Percentiles rank a stretch among this genome's conserved stretches.
These are phyloP conservation scores for Ormyrus rosae DNA, from an alignment of 2,888 invertebrate genomes.

Conservation along the genomic window DNA sequence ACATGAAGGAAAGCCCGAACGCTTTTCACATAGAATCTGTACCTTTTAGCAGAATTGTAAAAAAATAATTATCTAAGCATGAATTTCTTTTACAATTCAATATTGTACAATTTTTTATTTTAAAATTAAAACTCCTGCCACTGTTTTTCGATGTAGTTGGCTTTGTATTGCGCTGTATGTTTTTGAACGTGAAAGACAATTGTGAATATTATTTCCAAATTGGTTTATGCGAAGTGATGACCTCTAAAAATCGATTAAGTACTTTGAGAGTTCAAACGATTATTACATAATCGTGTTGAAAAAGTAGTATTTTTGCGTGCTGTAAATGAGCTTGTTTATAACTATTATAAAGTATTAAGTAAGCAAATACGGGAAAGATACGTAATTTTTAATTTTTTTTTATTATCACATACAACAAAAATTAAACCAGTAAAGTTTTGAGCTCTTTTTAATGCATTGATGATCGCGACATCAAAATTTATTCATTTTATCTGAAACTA, in stretches of 20 bases:
- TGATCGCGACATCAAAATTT: constrained; percentile 49
- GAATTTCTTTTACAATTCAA: constrained; percentile 36
- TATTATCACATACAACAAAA: constrained; percentile 17
- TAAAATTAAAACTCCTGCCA: constrained; percentile 33
- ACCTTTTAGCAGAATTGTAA: constrained; percentile 20
- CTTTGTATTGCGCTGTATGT: constrained; percentile 23
- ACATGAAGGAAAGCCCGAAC: constrained; percentile 10
- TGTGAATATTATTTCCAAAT: constrained; percentile 45
- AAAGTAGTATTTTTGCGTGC: constrained; percentile 18
- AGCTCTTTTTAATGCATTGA: constrained; percentile 51
- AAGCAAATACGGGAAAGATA: constrained; percentile 13
- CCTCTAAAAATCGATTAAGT: constrained; percentile 6
- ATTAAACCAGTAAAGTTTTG: constrained; percentile 15
- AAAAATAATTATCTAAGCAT: constrained; percentile 24
- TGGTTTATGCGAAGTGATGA: constrained; percentile 30
- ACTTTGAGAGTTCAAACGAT: constrained; percentile 14
- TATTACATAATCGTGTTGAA: neutral
- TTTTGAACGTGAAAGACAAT: constrained; percentile 24
- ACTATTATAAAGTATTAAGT: constrained; percentile 12
- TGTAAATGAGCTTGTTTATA: constrained; percentile 50
- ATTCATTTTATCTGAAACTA: constrained; percentile 56
- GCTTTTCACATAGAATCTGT: neutral
- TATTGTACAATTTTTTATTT: constrained; percentile 40
- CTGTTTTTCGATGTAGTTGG: constrained; percentile 20
- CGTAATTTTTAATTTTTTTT: constrained; percentile 34